Conservation (phyloP, 2,888 invertebrate species). For the Hipparchia sbordonii region DNA sequence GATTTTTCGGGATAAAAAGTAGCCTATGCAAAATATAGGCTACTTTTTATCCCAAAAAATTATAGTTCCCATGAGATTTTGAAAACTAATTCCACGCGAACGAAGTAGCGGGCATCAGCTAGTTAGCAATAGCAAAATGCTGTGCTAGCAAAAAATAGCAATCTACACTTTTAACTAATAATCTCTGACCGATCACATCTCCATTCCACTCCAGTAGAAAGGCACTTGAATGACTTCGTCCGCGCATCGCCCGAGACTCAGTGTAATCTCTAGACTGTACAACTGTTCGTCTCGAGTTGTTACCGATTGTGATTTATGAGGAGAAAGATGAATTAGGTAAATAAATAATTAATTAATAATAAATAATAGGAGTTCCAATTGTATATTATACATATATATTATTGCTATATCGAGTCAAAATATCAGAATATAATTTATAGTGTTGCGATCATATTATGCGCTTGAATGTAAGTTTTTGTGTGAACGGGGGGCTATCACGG, state of each 20-base stretch:
- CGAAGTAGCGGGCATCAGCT: too few relatives aligned
- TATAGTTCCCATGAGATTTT: too few relatives aligned
- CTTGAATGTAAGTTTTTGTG: background rate
- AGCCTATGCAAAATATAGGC: too few relatives aligned
- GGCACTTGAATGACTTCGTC: conserved; percentile 35
- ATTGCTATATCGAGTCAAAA: conserved; percentile 64
- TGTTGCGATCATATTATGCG: conserved; percentile 29
- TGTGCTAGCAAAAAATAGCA: too few relatives aligned
- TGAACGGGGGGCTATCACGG: background rate
- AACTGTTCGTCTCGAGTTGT: conserved; percentile 71
- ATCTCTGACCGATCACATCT: too few relatives aligned
- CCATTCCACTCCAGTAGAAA: too few relatives aligned
- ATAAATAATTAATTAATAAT: conserved; percentile 52
- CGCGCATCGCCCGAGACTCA: conserved; percentile 35
- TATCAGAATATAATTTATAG: conserved; percentile 50
- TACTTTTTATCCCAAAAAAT: too few relatives aligned
- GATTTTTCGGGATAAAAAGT: too few relatives aligned
- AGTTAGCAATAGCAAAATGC: too few relatives aligned
- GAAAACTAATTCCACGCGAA: too few relatives aligned
- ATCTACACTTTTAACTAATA: too few relatives aligned
- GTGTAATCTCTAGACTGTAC: conserved; percentile 66
- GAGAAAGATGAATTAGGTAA: conserved; percentile 73
- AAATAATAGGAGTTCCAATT: conserved; percentile 82
- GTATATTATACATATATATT: conserved; percentile 76
- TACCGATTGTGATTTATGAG: conserved; percentile 80